Percentiles rank a stretch among this genome's conserved stretches.
These are phyloP conservation scores for Orussus abietinus DNA, from an alignment of 1,140 invertebrate genomes.

Conservation along the genomic window DNA sequence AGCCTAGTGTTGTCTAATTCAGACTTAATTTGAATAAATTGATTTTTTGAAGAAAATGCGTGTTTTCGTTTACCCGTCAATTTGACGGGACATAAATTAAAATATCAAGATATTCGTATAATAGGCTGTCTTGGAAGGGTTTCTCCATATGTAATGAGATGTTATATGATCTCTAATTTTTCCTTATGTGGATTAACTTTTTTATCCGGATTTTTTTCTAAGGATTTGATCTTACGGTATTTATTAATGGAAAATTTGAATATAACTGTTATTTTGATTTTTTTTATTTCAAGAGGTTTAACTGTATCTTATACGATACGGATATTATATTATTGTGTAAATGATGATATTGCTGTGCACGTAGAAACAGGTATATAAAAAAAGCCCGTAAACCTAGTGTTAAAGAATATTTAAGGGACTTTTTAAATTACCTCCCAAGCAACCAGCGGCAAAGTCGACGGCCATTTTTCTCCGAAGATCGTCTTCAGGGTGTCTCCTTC, in stretches of 20 bases:
- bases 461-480: too few relatives aligned
- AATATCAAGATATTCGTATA: slow-evolving; percentile 62
- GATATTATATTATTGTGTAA: slow-evolving; percentile 55
- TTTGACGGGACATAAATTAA: slow-evolving; percentile 58
- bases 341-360: slow-evolving; percentile 43
- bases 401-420: too few relatives aligned
- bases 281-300: slow-evolving; percentile 56
- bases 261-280: slow-evolving; percentile 52
- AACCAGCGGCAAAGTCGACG: too few relatives aligned
- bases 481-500: too few relatives aligned
- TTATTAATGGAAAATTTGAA: slow-evolving; percentile 51
- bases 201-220: slow-evolving; percentile 64
- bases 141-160: slow-evolving; percentile 47
- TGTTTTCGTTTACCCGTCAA: too few relatives aligned
- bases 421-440: too few relatives aligned
- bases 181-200: slow-evolving; percentile 57
- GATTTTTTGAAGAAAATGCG: too few relatives aligned
- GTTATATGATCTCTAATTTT: slow-evolving; percentile 54
- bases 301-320: slow-evolving; percentile 56
- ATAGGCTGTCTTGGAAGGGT: slow-evolving; percentile 47
- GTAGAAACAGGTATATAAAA: too few relatives aligned
- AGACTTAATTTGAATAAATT: too few relatives aligned
- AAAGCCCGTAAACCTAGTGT: too few relatives aligned
- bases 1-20: too few relatives aligned
- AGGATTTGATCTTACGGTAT: slow-evolving; percentile 61